These are phyloP conservation scores for Leucoraja ocellata DNA, from an alignment of 2,797 vertebrate genomes.

Conservation along the genomic window DNA sequence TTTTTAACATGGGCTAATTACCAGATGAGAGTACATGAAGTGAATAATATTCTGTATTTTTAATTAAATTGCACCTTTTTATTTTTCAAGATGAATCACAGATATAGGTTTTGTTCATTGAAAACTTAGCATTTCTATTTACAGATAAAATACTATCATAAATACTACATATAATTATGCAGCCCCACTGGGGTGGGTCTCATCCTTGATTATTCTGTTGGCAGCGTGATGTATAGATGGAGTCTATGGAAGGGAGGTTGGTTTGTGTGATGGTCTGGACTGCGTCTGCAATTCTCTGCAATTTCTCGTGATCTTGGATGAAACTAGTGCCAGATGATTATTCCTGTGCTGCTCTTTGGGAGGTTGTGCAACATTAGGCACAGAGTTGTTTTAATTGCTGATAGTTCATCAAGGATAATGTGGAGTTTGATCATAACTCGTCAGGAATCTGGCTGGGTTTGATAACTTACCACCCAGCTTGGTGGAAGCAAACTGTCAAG, in stretches of 20 bases:
- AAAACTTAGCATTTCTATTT: background rate
- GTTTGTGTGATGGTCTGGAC: too few relatives aligned
- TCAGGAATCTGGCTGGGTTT: background rate
- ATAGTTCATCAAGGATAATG: background rate
- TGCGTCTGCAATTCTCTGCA: too few relatives aligned
- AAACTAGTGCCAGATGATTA: background rate
- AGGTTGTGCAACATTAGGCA: background rate
- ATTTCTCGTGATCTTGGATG: too few relatives aligned
- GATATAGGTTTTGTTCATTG: background rate
- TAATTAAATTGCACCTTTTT: background rate
- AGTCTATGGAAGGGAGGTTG: too few relatives aligned
- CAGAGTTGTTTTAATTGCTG: background rate
- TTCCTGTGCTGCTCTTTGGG: background rate
- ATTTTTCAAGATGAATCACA: background rate
- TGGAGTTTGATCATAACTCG: background rate
- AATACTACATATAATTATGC: background rate
- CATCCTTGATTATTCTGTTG: too few relatives aligned
- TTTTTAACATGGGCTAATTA: background rate
- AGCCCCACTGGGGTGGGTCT: too few relatives aligned
- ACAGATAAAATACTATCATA: background rate
- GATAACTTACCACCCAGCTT: too few relatives aligned
- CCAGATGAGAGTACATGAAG: too few relatives aligned
- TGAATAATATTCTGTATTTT: too few relatives aligned
- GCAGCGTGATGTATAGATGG: too few relatives aligned
- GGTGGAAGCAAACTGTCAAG: background rate